Percentiles rank a stretch among this genome's conserved stretches.
Evolutionary conservation across 2,113 vertebrate genomes (phyloP).

Genomic region (Tachysurus vachellii): DNA sequence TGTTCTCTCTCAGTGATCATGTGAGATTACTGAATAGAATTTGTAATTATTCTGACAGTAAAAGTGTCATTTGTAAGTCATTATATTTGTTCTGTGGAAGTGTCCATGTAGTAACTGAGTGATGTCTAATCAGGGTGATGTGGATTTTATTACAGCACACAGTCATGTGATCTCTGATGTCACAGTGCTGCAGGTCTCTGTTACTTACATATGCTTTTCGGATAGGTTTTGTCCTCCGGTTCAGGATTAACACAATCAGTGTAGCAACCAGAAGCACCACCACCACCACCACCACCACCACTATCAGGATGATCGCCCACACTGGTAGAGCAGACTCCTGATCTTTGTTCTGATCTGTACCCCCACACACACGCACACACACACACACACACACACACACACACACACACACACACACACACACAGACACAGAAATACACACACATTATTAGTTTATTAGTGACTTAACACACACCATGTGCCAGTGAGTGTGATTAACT

Average conservation of each 20-base stretch:
- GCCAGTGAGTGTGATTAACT: too few relatives aligned
- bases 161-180: constrained; percentile 6
- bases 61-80: background rate
- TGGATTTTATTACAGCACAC: background rate
- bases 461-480: too few relatives aligned
- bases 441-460: too few relatives aligned
- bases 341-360: too few relatives aligned
- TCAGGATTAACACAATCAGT: too few relatives aligned
- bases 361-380: background rate
- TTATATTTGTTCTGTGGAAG: background rate
- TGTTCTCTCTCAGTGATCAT: background rate
- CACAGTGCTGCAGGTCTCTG: background rate
- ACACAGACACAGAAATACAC: too few relatives aligned
- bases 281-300: background rate
- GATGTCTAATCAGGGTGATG: background rate
- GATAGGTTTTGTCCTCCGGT: too few relatives aligned
- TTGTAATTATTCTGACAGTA: background rate
- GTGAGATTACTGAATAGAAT: background rate
- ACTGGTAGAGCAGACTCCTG: background rate
- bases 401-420: too few relatives aligned
- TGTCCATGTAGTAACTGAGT: too few relatives aligned
- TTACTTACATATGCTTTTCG: background rate
- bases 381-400: background rate
- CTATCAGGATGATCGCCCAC: background rate
- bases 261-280: background rate